These are phyloP conservation scores for Choristoneura rosaceana DNA, from an alignment of 2,888 invertebrate species.

Conservation along the genomic window DNA sequence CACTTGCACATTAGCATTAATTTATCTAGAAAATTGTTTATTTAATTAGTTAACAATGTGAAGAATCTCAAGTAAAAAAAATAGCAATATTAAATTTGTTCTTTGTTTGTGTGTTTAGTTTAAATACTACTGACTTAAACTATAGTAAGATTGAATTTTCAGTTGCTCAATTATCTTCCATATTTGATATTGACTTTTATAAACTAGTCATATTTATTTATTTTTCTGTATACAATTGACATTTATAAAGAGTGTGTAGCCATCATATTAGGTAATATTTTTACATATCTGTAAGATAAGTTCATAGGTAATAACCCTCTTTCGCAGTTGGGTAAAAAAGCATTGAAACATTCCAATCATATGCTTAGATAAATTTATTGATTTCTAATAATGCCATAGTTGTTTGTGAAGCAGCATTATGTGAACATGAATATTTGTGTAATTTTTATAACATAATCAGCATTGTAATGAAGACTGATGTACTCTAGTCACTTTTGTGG, in stretches of 20 bases:
- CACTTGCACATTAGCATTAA: too few relatives aligned
- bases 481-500: conserved; percentile 84
- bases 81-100: neutral
- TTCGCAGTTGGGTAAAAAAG: too few relatives aligned
- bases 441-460: conserved; percentile 59
- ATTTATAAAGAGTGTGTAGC: conserved; percentile 5
- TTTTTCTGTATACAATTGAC: conserved; percentile 6
- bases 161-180: conserved; percentile 58
- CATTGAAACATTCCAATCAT: conserved; percentile 46
- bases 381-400: conserved; percentile 51
- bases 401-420: conserved; percentile 46
- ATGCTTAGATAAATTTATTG: conserved; percentile 59
- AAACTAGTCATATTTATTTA: conserved; percentile 52
- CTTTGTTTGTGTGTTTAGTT: neutral
- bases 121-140: neutral
- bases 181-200: conserved; percentile 44
- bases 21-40: too few relatives aligned
- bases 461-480: conserved; percentile 80
- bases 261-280: conserved; percentile 45
- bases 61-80: too few relatives aligned
- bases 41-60: too few relatives aligned
- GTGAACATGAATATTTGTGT: conserved; percentile 53
- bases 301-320: too few relatives aligned
- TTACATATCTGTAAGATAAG: conserved; percentile 46
- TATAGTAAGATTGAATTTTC: conserved; percentile 41